Evolutionary conservation across 2,888 invertebrate species (phyloP), one percentile per base, ranked within the genome.

Genomic region (Zaprionus lineosus): DNA sequence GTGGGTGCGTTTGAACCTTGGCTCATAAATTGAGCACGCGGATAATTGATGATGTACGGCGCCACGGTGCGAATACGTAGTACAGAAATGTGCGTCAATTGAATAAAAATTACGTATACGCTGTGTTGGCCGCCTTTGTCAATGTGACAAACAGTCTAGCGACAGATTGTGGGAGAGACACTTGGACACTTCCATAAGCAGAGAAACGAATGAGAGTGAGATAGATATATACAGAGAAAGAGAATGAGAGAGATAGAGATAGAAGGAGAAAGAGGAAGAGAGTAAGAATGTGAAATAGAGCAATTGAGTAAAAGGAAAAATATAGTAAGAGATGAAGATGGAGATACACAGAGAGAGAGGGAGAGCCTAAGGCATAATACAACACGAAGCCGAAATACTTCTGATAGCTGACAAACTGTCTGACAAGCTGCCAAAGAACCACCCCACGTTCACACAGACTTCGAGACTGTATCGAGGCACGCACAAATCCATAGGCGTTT

Each of bases 131-230:
- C 51, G 44, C 14, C 33, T 24, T 57, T 56, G 71, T 74, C 57
- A 64, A 34, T 36, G 40, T 60, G 62, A 82, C 57, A 82, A 56
- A 50, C 68, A 16, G 56, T 59, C 67, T 64, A 60, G 68, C 73
- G 82, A 86, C 82, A 86, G 77, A 84, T 86, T 83, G 86, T 86
- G 87, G 84, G 83, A 86, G 72, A 70, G 47, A 59, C 52, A 56
- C 39, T 44, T 43, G 44, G 36, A 40, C 39, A 47, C n/a, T n/a
- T n/a, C n/a, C n/a, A n/a, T n/a, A n/a, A n/a, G n/a, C n/a, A n/a
- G n/a, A n/a, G n/a, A n/a, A n/a, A n/a, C n/a, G n/a, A n/a, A n/a
- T n/a, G n/a, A n/a, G n/a, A n/a, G n/a, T n/a, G n/a, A n/a, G n/a
- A n/a, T n/a, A n/a, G n/a, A n/a, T n/a, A n/a, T n/a, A n/a, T n/a